phyloP scores from a whole-genome alignment of 35 echinoderm and acorn worm genomes.

The Hemicentrotus pulcherrimus region DNA sequence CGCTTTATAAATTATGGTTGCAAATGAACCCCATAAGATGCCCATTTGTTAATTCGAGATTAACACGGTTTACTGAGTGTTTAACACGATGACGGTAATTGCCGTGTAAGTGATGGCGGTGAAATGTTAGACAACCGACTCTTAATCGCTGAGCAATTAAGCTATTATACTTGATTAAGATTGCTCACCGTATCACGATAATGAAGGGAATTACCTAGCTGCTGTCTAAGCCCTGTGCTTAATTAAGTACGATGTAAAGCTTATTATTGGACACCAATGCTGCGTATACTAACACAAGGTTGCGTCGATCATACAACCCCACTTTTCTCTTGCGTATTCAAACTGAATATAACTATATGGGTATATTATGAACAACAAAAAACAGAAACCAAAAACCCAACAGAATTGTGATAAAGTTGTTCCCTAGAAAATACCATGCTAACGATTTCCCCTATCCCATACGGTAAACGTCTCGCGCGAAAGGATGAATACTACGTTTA shows the following conservation, averaged over 20 bases:
- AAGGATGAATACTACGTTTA: too few species aligned
- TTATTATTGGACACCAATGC: neutral
- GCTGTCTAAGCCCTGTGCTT: neutral
- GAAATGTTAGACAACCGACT: neutral
- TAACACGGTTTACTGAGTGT: neutral
- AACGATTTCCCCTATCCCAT: too few species aligned
- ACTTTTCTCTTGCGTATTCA: too few species aligned
- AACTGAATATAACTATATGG: too few species aligned
- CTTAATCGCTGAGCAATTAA: neutral
- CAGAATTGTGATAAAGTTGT: too few species aligned
- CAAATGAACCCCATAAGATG: neutral
- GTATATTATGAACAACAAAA: too few species aligned
- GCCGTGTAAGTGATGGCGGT: neutral
- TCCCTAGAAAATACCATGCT: too few species aligned
- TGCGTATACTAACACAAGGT: neutral
- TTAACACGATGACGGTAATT: neutral
- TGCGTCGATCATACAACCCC: neutral
- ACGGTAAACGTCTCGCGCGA: too few species aligned
- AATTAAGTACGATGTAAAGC: neutral
- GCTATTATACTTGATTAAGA: neutral
- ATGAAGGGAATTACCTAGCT: neutral
- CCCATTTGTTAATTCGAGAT: neutral
- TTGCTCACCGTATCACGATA: neutral
- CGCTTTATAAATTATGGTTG: neutral
- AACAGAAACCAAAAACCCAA: too few species aligned